phyloP scores from a whole-genome alignment of 92 coral and sea anemone species.

The Actinostola sp. region DNA sequence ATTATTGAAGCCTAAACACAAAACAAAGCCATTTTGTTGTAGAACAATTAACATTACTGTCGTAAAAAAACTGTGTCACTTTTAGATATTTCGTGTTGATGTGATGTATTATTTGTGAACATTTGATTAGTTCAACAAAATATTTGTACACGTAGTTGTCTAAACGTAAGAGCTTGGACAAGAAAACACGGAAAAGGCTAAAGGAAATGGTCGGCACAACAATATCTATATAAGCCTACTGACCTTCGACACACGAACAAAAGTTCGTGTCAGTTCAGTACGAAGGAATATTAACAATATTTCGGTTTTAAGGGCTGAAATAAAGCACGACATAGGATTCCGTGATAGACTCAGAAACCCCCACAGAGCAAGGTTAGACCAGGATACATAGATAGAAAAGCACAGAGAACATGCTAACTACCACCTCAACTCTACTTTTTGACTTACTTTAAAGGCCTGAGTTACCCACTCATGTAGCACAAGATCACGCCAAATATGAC shows the following conservation, averaged over 20 bases:
- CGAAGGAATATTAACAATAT: constrained; percentile 14
- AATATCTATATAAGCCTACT: neutral
- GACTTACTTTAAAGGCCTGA: constrained; percentile 12
- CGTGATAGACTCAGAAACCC: constrained; percentile 22
- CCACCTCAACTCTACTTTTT: neutral
- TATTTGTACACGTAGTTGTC: too few species aligned
- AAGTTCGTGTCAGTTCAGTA: constrained; percentile 18
- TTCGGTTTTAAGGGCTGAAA: constrained; percentile 25
- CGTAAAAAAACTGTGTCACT: neutral
- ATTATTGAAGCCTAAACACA: neutral
- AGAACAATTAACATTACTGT: too few species aligned
- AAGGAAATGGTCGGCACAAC: neutral
- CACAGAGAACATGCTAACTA: too few species aligned
- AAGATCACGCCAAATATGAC: constrained; percentile 14
- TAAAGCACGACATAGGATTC: neutral
- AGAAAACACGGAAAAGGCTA: neutral
- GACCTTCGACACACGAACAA: constrained; percentile 7
- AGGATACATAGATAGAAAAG: neutral
- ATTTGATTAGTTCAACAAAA: constrained; percentile 1
- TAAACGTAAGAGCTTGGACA: neutral
- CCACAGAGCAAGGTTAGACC: constrained; percentile 13
- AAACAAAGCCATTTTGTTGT: neutral
- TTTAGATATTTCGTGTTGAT: neutral
- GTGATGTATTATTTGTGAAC: too few species aligned
- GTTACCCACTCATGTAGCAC: neutral